Conservation (phyloP, 1,140 invertebrate genomes). For the Eciton burchellii region DNA sequence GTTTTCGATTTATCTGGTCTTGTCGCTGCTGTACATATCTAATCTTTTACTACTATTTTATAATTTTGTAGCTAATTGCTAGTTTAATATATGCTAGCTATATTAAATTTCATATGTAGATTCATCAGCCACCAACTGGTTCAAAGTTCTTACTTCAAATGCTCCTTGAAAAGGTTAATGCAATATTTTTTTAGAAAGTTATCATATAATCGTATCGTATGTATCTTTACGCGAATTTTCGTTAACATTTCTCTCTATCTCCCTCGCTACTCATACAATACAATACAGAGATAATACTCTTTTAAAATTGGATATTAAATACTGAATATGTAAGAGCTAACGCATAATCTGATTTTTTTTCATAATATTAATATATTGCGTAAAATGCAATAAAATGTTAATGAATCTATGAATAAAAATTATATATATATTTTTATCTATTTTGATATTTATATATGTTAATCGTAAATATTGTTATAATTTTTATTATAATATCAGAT, state of each 20-base stretch:
- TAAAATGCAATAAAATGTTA: background rate
- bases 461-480: background rate
- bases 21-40: too few relatives aligned
- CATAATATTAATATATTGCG: background rate
- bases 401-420: background rate
- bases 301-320: background rate
- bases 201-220: constrained; percentile 7
- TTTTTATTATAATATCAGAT: background rate
- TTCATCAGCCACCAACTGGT: constrained; percentile 52
- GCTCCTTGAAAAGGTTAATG: constrained; percentile 66
- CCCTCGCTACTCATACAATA: background rate
- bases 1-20: too few relatives aligned
- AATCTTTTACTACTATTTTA: too few relatives aligned
- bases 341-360: background rate
- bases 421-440: background rate
- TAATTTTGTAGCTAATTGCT: too few relatives aligned
- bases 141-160: constrained; percentile 37
- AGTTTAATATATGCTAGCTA: too few relatives aligned
- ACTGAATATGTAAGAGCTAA: background rate
- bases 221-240: background rate
- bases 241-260: background rate
- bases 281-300: background rate
- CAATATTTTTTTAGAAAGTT: constrained; percentile 73
- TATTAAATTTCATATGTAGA: constrained; percentile 42
- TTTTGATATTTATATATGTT: background rate